A percentile compares a stretch with the other conserved stretches of the same genome.
These are phyloP conservation scores for Galleria mellonella DNA, from an alignment of 1,140 invertebrate genomes.

Conservation along the genomic window DNA sequence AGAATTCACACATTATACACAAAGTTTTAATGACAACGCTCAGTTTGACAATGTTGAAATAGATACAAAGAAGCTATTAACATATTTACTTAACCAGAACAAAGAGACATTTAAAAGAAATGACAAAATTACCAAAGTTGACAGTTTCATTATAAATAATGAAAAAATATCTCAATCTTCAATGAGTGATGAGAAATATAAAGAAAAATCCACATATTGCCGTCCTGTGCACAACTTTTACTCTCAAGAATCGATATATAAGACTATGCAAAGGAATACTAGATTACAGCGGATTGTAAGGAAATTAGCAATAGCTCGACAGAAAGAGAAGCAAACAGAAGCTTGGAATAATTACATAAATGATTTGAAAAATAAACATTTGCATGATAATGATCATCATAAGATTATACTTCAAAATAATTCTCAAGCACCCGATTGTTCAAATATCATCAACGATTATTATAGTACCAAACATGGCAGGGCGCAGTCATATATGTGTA, in stretches of 20 bases:
- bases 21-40: too few relatives aligned
- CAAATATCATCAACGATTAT: slow-evolving; percentile 20
- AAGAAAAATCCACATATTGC: slow-evolving; percentile 46
- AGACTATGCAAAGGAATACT: slow-evolving; percentile 37
- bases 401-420: slow-evolving; percentile 3
- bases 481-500: slow-evolving; percentile 18
- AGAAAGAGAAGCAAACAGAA: slow-evolving; percentile 35
- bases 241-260: slow-evolving; percentile 36
- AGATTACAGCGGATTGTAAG: slow-evolving; percentile 32
- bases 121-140: too few relatives aligned
- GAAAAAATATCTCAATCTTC: too few relatives aligned
- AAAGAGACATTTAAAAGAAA: too few relatives aligned
- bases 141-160: too few relatives aligned
- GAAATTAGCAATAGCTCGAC: slow-evolving; percentile 24
- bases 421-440: slow-evolving; percentile 4
- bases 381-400: slow-evolving; percentile 1
- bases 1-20: too few relatives aligned
- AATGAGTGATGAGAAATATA: slow-evolving; percentile 1
- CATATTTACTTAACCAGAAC: too few relatives aligned
- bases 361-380: slow-evolving; percentile 40
- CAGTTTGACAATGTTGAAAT: too few relatives aligned
- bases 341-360: slow-evolving; percentile 52
- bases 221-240: slow-evolving; percentile 31
- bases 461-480: slow-evolving; percentile 19
- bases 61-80: too few relatives aligned